Base-by-base conservation (phyloP, 1,140 invertebrate species). In the Galendromus occidentalis region DNA sequence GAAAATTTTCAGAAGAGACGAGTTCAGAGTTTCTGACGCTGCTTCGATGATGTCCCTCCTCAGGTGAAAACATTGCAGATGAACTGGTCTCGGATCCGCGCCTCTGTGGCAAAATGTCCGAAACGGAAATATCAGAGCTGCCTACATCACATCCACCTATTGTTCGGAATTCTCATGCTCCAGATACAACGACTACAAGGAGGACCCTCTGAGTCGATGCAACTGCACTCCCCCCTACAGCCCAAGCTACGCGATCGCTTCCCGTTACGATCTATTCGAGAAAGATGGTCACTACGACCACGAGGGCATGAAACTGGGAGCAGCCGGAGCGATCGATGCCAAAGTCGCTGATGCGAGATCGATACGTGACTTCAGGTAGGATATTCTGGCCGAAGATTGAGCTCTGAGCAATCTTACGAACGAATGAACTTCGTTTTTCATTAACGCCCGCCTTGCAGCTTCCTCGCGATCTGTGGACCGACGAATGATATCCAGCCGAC, bases 211-310 rank as follows among this genome's bases (percentile, higher is more conserved):
- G 41, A 66, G 64, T 2, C 55, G 63, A 29, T 69, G 68, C 28
- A 69, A 69, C 25, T 69, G 68, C 45, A 69, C 67, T 2, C 68
- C 68, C 33, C 67, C 68, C 7, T 69, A 63, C 33, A 65, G 65
- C 25, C 67, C 41, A 25, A 29, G 29, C 5, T 63, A 44, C 33
- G 68, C 68, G 1, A 66, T 69, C 22, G 44, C 68, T n/a, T 14
- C 68, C 28, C 68, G 68, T 28, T 47, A 51, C 68, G 68, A 69
- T 30, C 64, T 69, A 1, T 66, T 68, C 25, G 68, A 69, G 42
- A 51, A 67, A 7, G 51, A 66, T 64, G 68, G 68, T 12, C n/a
- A 39, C 17, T 68, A 69, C 64, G 64, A 65, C 18, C 42, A 45
- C 28, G 28, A 9, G 6, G 18, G 17, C 0, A 44, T 45, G 25